Conservation (phyloP, 2,888 invertebrate species). For the Incurvaria masculella region DNA sequence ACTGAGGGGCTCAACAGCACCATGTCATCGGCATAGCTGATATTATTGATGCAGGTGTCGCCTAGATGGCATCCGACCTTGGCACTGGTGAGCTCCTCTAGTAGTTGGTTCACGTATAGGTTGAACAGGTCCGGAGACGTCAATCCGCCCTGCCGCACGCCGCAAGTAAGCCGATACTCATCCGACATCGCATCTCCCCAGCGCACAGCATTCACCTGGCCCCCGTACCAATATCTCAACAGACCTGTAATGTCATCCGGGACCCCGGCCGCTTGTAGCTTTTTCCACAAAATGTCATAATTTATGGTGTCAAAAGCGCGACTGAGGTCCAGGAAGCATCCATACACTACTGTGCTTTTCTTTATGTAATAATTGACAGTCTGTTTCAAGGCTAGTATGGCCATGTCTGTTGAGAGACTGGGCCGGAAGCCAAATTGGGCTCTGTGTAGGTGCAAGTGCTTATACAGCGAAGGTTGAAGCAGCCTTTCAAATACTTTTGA, state of each 20-base stretch:
- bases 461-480: neutral
- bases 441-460: neutral
- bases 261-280: neutral
- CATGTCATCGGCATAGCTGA: too few relatives aligned
- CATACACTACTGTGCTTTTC: neutral
- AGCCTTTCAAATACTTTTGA: neutral
- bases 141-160: slow-evolving; percentile 2
- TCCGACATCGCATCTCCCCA: slow-evolving; percentile 2
- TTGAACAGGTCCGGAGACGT: slow-evolving; percentile 1
- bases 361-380: slow-evolving; percentile 1
- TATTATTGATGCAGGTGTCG: slow-evolving; percentile 4
- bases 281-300: slow-evolving; percentile 2
- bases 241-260: neutral
- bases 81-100: slow-evolving; percentile 3
- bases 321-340: neutral
- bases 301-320: neutral
- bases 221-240: slow-evolving; percentile 3
- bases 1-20: too few relatives aligned
- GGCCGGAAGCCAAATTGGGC: slow-evolving; percentile 2
- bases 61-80: slow-evolving; percentile 1
- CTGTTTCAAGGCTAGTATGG: neutral
- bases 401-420: slow-evolving; percentile 1
- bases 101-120: slow-evolving; percentile 2
- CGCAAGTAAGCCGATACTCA: slow-evolving; percentile 1
- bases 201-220: slow-evolving; percentile 3